These are phyloP conservation scores for Willisornis vidua DNA, from an alignment of 2,113 vertebrate genomes.

Conservation along the genomic window DNA sequence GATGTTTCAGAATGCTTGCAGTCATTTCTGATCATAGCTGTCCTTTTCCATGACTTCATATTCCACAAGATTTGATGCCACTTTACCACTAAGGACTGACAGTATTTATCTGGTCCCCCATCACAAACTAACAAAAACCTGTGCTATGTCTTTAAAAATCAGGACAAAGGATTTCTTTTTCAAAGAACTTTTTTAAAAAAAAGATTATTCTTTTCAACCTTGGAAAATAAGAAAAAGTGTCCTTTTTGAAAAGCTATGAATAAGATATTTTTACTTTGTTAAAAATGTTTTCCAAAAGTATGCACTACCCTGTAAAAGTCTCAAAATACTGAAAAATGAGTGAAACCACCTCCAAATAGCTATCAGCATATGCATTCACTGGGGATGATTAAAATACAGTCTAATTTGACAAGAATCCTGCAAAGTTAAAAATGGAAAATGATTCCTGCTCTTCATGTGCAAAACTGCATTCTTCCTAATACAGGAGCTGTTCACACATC, in stretches of 20 bases:
- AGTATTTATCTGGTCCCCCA: accelerated
- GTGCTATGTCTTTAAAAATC: neutral
- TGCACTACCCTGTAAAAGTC: neutral
- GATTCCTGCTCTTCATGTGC: neutral
- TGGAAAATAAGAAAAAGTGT: neutral
- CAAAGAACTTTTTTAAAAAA: neutral
- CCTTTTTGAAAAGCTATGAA: neutral
- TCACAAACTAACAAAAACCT: neutral
- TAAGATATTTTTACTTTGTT: neutral
- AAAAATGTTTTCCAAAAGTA: neutral
- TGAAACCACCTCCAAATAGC: neutral
- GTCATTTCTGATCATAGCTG: neutral
- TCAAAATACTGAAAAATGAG: neutral
- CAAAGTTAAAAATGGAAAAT: neutral
- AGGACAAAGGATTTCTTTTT: neutral
- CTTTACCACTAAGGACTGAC: neutral
- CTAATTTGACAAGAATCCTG: neutral
- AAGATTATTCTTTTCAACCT: neutral
- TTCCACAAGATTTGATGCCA: neutral
- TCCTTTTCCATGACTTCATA: neutral
- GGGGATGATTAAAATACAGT: neutral
- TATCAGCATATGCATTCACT: neutral
- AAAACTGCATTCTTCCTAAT: neutral
- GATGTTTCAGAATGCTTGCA: neutral
- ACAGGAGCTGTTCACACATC: neutral